Evolutionary conservation across 2,113 vertebrate genomes (phyloP), one percentile per base, ranked within the genome.

Genomic region (Corvus cornix): DNA sequence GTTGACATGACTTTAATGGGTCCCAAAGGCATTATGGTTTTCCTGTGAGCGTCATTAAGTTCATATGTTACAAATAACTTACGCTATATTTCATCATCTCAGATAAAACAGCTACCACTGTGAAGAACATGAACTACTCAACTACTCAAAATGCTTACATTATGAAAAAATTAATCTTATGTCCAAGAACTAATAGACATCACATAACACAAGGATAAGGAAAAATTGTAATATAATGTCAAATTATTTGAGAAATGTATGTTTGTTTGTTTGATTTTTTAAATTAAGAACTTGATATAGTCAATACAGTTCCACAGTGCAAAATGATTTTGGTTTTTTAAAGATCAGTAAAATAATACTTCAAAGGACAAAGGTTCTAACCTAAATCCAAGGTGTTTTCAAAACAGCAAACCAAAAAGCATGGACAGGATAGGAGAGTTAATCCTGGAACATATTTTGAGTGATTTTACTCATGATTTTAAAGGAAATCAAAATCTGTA

Each of bases 31-130:
- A 67, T 58, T 41, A 41, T 85, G 44, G 48, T 79, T 92, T 90
- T 96, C 93, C 69, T 60, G 41, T 59, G 43, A 52, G 30, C 59
- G 72, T 91, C 67, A 76, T 87, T 94, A 96, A 79, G 64, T 37
- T 95, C 31, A 31, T 51, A 13, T 5, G 16, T 94, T 91, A 86
- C 80, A 95, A 68, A 64, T 92, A 94, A 77, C 51, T 81, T 91
- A 75, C 2, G 1, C 17, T 74, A 2, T 23, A 74, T 96, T 96
- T 96, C 89, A 93, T 88, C 87, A 95, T 76, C 51, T 94, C 86
- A 90, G 58, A 74, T 52, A 39, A 74, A 95, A 76, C 8, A 81
- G 35, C 22, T 60, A 41, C 22, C 16, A 19, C 15, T 59, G 27
- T 30, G 35, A 95, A 83, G 10, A 63, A 28, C 11, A 44, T 43